These are phyloP conservation scores for Penaeus indicus DNA, from an alignment of 1,140 invertebrate species.

Conservation along the genomic window DNA sequence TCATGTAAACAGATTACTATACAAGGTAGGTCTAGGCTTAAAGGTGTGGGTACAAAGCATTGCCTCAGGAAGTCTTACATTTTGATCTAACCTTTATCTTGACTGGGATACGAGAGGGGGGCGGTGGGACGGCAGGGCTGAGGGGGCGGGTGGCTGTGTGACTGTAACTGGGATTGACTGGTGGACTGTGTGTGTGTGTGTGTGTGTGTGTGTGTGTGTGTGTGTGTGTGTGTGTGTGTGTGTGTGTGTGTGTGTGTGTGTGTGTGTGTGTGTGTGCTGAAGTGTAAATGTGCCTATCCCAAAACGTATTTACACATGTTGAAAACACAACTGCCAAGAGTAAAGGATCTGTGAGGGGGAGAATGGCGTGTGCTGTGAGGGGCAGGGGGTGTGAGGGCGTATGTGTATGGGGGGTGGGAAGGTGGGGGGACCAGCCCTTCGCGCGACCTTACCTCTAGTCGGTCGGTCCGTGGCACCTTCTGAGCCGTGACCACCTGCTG, in stretches of 20 bases:
- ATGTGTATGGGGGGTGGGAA: neutral
- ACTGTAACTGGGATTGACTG: too few relatives aligned
- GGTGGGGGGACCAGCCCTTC: neutral
- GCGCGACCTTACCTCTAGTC: constrained; percentile 88
- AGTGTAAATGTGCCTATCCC: neutral
- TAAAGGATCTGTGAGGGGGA: neutral
- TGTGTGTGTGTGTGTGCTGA: neutral
- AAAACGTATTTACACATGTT: neutral
- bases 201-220: neutral
- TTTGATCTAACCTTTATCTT: too few relatives aligned
- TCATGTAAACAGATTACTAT: too few relatives aligned
- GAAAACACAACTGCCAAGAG: too few relatives aligned
- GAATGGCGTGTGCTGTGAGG: neutral
- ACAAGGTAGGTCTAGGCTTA: too few relatives aligned
- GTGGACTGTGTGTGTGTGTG: too few relatives aligned
- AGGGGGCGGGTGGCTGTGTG: too few relatives aligned
- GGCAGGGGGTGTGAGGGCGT: neutral
- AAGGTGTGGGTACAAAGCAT: too few relatives aligned
- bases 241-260: neutral
- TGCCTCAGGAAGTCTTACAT: too few relatives aligned
- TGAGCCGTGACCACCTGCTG: constrained; percentile 72
- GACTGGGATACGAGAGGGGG: too few relatives aligned
- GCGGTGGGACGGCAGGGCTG: too few relatives aligned
- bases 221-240: constrained; percentile 4
- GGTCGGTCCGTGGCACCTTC: constrained; percentile 93